Percentiles rank a stretch among this genome's conserved stretches.
Conservation (phyloP, 23 tunicate species). For the Ascidia mentula region DNA sequence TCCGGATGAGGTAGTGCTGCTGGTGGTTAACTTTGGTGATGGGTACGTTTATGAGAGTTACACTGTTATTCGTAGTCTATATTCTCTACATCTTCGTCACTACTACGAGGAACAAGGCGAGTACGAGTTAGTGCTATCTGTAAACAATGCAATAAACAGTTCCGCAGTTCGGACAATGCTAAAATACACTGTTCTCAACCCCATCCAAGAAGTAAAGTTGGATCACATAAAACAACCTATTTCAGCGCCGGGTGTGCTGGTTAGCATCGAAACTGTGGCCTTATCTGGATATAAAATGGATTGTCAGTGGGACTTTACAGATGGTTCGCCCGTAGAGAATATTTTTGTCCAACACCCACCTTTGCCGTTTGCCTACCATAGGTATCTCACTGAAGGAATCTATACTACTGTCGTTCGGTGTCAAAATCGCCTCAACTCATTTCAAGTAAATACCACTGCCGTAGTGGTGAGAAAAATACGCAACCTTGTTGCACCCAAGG, state of each 20-base stretch:
- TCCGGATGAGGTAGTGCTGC: not conserved
- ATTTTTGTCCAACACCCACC: not conserved
- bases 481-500: constrained; percentile 15
- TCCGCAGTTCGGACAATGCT: not conserved
- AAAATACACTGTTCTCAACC: not conserved
- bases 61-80: not conserved
- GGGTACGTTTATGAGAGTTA: not conserved
- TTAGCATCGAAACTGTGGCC: not conserved
- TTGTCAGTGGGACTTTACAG: constrained; percentile 34
- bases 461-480: constrained; percentile 21
- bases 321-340: constrained; percentile 28
- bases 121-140: not conserved
- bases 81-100: not conserved
- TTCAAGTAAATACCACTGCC: not conserved
- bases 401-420: constrained; percentile 23
- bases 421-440: not conserved
- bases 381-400: constrained; percentile 32
- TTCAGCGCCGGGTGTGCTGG: not conserved
- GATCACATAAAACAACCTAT: not conserved
- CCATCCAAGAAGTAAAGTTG: constrained; percentile 19
- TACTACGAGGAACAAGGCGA: constrained; percentile 17
- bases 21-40: not conserved
- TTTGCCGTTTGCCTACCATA: not conserved
- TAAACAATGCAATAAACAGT: not conserved
- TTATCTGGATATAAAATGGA: constrained; percentile 16